Conservation (phyloP, 2,888 invertebrate genomes). For the Prosapia bicincta region DNA sequence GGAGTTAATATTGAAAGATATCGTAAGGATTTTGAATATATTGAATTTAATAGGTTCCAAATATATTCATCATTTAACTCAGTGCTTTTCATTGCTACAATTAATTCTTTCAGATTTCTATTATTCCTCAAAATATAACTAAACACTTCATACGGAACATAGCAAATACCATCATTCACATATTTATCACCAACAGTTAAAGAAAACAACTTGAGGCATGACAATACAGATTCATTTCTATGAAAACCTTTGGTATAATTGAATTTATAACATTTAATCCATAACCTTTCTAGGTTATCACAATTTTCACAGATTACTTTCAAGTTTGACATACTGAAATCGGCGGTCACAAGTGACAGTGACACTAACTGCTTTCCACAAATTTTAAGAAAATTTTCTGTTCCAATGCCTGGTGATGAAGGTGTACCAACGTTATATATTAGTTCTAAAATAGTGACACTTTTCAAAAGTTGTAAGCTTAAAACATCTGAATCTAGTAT, state of each 20-base stretch:
- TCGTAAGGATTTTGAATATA: not conserved
- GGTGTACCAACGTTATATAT: not conserved
- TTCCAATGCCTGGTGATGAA: not conserved
- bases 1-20: conserved; percentile 3
- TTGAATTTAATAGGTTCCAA: not conserved
- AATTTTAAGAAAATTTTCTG: not conserved
- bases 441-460: not conserved
- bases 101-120: not conserved
- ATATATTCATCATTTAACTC: not conserved
- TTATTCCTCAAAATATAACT: not conserved
- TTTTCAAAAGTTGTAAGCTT: not conserved
- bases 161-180: not conserved
- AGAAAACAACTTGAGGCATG: not conserved
- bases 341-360: not conserved
- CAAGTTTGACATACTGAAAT: not conserved
- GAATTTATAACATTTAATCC: conserved; percentile 19
- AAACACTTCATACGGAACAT: not conserved
- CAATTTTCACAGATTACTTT: conserved; percentile 15
- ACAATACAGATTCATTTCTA: not conserved
- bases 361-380: not conserved
- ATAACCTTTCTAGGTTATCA: conserved; percentile 11
- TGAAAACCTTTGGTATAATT: not conserved
- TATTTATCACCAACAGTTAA: not conserved
- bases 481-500: not conserved
- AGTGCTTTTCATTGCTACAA: not conserved